phyloP scores from a whole-genome alignment of 2,888 invertebrate species.

The Tanytarsus gracilentus region DNA sequence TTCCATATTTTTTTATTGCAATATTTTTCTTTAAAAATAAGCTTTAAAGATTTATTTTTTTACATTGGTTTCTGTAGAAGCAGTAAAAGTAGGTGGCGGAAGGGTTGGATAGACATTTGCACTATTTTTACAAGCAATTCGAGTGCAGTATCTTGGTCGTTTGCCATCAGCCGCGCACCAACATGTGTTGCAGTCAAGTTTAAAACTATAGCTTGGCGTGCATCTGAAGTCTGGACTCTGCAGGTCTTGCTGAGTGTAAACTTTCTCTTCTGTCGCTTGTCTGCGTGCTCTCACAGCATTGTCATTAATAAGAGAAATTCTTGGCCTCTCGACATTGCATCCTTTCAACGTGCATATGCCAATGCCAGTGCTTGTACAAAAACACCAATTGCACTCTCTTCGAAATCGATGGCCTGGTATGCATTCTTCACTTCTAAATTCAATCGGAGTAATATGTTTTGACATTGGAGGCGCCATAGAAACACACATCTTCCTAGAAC shows the following conservation, averaged over 20 bases:
- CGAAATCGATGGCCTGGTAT: slow-evolving; percentile 46
- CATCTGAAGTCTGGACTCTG: slow-evolving; percentile 27
- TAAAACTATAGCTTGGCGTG: slow-evolving; percentile 38
- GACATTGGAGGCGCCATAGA: no score
- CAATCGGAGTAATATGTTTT: no score
- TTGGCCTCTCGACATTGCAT: background rate
- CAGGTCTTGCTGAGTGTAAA: slow-evolving; percentile 14
- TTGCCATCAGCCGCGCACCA: slow-evolving; percentile 43
- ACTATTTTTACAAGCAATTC: slow-evolving; percentile 13
- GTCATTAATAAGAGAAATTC: background rate
- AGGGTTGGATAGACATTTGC: background rate
- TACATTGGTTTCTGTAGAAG: background rate
- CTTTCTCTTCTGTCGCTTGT: no score
- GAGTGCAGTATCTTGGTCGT: slow-evolving; percentile 42
- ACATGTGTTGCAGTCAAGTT: slow-evolving; percentile 45
- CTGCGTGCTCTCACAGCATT: no score
- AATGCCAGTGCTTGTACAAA: slow-evolving; percentile 45
- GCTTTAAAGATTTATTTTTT: no score
- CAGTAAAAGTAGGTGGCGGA: background rate
- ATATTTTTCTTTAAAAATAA: no score
- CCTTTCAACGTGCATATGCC: slow-evolving; percentile 30
- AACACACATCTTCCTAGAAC: no score
- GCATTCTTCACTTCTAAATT: no score
- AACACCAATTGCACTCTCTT: slow-evolving; percentile 47
- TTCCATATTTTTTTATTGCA: no score